These are phyloP conservation scores for Siniperca undulata DNA, from an alignment of 2,797 vertebrate species.

Conservation along the genomic window DNA sequence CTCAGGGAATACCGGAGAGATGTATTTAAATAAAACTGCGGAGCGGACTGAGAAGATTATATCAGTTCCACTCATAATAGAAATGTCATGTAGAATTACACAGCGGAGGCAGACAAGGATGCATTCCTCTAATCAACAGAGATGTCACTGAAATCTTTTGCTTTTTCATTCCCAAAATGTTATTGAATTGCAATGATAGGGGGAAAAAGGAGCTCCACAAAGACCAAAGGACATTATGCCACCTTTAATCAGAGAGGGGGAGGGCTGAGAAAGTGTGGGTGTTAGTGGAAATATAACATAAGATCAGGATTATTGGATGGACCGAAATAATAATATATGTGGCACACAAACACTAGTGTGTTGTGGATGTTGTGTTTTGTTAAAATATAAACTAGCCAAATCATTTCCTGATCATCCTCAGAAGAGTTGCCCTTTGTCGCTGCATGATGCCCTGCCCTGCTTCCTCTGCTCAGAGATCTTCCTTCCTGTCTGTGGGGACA, in stretches of 20 bases:
- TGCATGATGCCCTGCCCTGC: conserved; percentile 56
- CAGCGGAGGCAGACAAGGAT: conserved; percentile 62
- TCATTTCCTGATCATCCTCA: conserved; percentile 49
- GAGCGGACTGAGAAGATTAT: conserved; percentile 79
- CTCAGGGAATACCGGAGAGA: conserved; percentile 85
- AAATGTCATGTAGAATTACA: conserved; percentile 84
- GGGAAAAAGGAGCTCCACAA: not conserved
- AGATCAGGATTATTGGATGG: conserved; percentile 7
- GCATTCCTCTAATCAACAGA: conserved; percentile 68
- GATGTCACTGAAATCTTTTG: conserved; percentile 56
- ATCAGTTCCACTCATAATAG: conserved; percentile 84
- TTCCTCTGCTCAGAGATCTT: conserved; percentile 62
- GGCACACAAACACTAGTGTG: not conserved
- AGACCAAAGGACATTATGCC: conserved; percentile 1
- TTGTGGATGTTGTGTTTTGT: conserved; percentile 32
- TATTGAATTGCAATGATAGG: conserved; percentile 9
- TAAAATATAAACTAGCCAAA: conserved; percentile 35
- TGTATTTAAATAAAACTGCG: conserved; percentile 87
- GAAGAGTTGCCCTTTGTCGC: conserved; percentile 44
- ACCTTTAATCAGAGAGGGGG: conserved; percentile 5
- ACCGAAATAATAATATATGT: not conserved
- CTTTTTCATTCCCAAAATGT: conserved; percentile 27
- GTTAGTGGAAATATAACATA: conserved; percentile 2
- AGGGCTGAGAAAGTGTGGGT: not conserved
- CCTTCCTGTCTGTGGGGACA: conserved; percentile 70